phyloP scores from a whole-genome alignment of 2,113 vertebrate species.

The Erythrocercus mccallii region DNA sequence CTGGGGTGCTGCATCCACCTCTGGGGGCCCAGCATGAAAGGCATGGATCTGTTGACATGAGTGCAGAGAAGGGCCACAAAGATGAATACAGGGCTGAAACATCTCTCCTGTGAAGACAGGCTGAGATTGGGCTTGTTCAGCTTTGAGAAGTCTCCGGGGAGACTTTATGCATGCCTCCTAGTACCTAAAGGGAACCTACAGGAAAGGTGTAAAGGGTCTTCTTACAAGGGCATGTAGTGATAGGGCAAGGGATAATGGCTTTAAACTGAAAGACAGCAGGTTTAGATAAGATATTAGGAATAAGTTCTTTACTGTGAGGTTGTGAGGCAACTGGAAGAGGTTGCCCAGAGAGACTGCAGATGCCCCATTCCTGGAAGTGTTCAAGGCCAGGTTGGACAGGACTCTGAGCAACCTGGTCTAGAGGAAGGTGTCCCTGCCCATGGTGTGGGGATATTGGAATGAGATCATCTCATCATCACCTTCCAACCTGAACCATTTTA shows the following conservation, averaged over 20 bases:
- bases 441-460: not conserved
- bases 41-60: not conserved
- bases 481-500: not conserved
- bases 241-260: not conserved
- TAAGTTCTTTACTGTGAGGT: not conserved
- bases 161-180: not conserved
- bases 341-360: not conserved
- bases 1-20: no score
- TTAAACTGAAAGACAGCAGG: not conserved
- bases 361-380: not conserved
- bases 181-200: not conserved
- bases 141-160: not conserved
- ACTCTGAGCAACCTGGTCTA: not conserved
- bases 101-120: not conserved
- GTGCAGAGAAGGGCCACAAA: not conserved
- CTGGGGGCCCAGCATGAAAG: not conserved
- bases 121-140: not conserved
- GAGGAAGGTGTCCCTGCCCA: not conserved
- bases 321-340: not conserved
- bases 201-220: not conserved
- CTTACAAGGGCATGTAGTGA: not conserved
- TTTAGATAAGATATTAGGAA: not conserved
- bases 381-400: not conserved
- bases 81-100: not conserved
- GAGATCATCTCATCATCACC: not conserved